These are phyloP conservation scores for Petromus typicus DNA, from an alignment of 2,113 vertebrate species.

Conservation along the genomic window DNA sequence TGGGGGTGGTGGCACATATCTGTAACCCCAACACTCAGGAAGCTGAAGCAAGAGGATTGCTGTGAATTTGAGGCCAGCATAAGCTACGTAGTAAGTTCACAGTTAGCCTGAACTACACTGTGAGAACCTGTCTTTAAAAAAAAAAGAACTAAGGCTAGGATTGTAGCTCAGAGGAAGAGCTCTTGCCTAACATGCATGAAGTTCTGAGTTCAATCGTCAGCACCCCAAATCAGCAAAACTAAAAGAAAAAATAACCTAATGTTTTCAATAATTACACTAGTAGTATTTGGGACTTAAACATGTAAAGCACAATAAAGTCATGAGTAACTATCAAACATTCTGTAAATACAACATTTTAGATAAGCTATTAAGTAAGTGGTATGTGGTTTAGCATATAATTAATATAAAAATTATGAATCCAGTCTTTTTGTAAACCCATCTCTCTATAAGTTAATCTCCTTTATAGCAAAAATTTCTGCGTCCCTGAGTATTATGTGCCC, in stretches of 20 bases:
- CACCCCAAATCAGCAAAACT: neutral
- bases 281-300: neutral
- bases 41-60: no score
- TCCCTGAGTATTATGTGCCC: neutral
- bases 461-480: neutral
- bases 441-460: neutral
- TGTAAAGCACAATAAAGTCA: neutral
- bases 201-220: neutral
- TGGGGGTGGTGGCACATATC: no score
- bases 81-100: no score
- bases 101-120: no score
- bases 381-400: neutral
- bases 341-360: neutral
- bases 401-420: neutral
- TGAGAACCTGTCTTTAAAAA: neutral
- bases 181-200: neutral
- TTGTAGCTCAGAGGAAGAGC: neutral
- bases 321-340: neutral
- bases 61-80: no score
- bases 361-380: neutral
- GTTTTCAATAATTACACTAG: neutral
- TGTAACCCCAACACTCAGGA: no score
- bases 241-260: neutral
- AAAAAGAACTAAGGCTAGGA: neutral
- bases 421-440: neutral